Conservation (phyloP, 2,113 vertebrate species). For the Dissostichus mawsoni region DNA sequence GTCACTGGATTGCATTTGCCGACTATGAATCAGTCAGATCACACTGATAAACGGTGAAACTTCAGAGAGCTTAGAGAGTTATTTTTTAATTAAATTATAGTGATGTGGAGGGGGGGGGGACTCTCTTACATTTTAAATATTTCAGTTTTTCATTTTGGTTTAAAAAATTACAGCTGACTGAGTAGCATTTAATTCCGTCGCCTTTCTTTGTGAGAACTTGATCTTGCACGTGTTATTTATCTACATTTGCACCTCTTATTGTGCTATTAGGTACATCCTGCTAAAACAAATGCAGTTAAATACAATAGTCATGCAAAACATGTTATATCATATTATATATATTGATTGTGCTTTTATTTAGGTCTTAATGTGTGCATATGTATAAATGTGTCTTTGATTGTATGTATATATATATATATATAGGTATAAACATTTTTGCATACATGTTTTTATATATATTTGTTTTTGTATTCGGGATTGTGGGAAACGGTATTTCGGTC, state of each 20-base stretch:
- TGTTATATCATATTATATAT: no score
- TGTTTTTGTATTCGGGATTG: no score
- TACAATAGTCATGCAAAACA: neutral
- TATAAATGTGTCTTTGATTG: no score
- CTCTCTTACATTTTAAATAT: slow-evolving; percentile 27
- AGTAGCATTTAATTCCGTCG: slow-evolving; percentile 5
- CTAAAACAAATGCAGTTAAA: neutral
- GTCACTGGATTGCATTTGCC: slow-evolving; percentile 61
- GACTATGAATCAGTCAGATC: slow-evolving; percentile 44
- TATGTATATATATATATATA: no score
- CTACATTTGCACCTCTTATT: neutral
- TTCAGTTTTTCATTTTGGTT: neutral
- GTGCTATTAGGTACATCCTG: neutral
- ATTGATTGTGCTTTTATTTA: no score
- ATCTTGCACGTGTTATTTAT: neutral
- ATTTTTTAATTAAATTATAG: slow-evolving; percentile 13
- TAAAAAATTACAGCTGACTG: neutral
- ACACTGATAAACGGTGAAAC: slow-evolving; percentile 27
- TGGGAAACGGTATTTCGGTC: no score
- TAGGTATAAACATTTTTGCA: no score
- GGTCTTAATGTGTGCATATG: no score
- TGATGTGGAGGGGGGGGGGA: neutral
- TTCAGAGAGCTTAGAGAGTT: slow-evolving; percentile 20
- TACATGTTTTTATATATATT: no score
- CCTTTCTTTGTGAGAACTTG: no score